phyloP scores from a whole-genome alignment of 2,797 vertebrate genomes.

The Rhinichthys osculus region DNA sequence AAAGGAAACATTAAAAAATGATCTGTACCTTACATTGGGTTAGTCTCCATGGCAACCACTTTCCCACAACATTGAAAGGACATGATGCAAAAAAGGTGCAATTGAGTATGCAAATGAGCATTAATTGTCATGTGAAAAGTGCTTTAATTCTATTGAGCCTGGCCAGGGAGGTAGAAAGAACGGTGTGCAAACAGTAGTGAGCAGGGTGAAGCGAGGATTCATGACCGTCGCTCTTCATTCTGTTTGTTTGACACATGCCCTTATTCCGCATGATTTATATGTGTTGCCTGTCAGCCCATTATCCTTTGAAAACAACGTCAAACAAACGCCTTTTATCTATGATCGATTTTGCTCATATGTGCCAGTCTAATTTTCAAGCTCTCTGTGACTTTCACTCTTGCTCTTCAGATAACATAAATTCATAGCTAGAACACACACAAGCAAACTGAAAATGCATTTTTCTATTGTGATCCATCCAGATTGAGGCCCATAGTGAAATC shows the following conservation, averaged over 20 bases:
- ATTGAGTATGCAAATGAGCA: conserved; percentile 63
- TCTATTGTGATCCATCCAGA: conserved; percentile 23
- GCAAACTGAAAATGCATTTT: conserved; percentile 19
- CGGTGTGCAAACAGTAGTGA: conserved; percentile 30
- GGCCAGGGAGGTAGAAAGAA: conserved; percentile 35
- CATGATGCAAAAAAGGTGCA: conserved; percentile 48
- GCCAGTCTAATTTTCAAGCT: conserved; percentile 27
- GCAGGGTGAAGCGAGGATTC: not conserved
- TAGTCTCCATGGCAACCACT: conserved; percentile 65
- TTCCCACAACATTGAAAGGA: conserved; percentile 54
- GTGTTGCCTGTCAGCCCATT: conserved; percentile 55
- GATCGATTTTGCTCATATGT: conserved; percentile 37
- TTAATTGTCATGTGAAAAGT: conserved; percentile 66
- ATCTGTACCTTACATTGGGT: conserved; percentile 22
- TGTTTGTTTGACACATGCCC: conserved; percentile 55
- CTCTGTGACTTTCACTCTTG: conserved; percentile 14
- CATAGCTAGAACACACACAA: conserved; percentile 5
- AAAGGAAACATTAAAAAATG: conserved; percentile 50
- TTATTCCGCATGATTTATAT: conserved; percentile 45
- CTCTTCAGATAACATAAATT: conserved; percentile 9
- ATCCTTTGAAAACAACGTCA: conserved; percentile 32
- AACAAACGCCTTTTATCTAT: conserved; percentile 29
- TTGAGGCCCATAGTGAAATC: conserved; percentile 14
- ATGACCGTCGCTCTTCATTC: conserved; percentile 4
- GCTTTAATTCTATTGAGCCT: conserved; percentile 59